Conservation (phyloP, 2,888 invertebrate species). For the Amiota mariae region DNA sequence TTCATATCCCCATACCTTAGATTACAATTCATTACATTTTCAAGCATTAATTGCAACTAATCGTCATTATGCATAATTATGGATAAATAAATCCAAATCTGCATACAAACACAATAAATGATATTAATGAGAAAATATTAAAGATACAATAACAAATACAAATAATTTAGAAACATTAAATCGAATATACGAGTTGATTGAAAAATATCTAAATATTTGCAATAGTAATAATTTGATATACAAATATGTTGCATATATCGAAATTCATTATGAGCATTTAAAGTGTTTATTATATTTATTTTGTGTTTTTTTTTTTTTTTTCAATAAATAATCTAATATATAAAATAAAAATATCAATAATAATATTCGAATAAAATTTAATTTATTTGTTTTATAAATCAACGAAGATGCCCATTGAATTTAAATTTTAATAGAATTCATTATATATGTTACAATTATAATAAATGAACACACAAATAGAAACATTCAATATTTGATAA, state of each 20-base stretch:
- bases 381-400: conserved; percentile 52
- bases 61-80: conserved; percentile 9
- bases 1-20: too few species aligned
- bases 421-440: conserved; percentile 19
- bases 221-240: background rate
- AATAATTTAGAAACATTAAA: background rate
- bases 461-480: too few species aligned
- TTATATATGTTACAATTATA: too few species aligned
- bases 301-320: background rate
- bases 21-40: conserved; percentile 19
- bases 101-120: background rate
- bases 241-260: too few species aligned
- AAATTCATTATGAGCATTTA: too few species aligned
- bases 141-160: background rate
- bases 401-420: conserved; percentile 41
- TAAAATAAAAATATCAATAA: conserved; percentile 10
- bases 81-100: background rate
- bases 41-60: conserved; percentile 23
- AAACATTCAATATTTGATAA: too few species aligned
- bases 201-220: background rate
- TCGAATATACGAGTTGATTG: background rate
- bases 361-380: conserved; percentile 47
- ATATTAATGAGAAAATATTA: background rate
- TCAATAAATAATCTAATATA: background rate
- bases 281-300: too few species aligned